Percentiles rank a stretch among this genome's conserved stretches.
Evolutionary conservation across 2,113 vertebrate genomes (phyloP).

Genomic region (Caretta caretta): DNA sequence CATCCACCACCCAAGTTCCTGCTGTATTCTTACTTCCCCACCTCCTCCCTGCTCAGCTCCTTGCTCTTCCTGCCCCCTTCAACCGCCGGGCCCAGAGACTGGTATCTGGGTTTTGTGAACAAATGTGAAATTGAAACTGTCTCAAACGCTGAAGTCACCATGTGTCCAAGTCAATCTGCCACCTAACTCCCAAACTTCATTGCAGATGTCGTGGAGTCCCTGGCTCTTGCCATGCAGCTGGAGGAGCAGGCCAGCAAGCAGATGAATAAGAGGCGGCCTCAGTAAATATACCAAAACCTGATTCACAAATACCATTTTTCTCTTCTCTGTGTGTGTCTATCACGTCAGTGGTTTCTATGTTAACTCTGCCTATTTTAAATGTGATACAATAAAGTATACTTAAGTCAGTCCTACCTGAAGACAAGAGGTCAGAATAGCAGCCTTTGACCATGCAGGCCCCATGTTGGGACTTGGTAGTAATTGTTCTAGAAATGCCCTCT

Average conservation of each 20-base stretch:
- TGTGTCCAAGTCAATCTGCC: not conserved
- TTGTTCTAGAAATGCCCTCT: not conserved
- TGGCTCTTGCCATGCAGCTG: constrained; percentile 78
- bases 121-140: not conserved
- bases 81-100: not conserved
- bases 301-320: constrained; percentile 14
- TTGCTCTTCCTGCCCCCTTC: not conserved
- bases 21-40: not conserved
- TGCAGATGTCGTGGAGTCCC: constrained; percentile 75
- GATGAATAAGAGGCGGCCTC: constrained; percentile 66
- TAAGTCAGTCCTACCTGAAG: rapidly evolving
- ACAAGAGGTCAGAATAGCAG: not conserved
- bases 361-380: constrained; percentile 2
- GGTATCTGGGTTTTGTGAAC: not conserved
- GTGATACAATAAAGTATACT: not conserved
- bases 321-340: not conserved
- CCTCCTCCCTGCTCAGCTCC: not conserved
- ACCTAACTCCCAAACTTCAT: not conserved
- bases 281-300: constrained; percentile 58
- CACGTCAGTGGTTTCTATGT: constrained; percentile 26
- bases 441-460: not conserved
- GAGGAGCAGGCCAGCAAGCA: constrained; percentile 84
- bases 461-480: not conserved
- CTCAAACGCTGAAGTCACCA: not conserved
- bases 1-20: not conserved